These are phyloP conservation scores for Lethrus apterus DNA, from an alignment of 1,140 invertebrate genomes.

Conservation along the genomic window DNA sequence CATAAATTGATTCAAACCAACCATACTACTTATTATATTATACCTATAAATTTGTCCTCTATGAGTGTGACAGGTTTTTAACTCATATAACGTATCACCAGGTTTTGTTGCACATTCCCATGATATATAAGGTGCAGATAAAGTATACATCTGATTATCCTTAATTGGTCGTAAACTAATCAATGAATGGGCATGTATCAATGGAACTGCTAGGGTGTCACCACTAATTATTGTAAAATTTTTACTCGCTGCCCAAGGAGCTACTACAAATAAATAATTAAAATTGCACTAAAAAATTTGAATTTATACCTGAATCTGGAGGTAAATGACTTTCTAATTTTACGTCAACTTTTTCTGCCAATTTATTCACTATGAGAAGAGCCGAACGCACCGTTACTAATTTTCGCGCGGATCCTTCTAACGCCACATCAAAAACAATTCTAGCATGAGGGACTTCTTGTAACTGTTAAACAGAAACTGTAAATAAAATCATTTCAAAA, in stretches of 20 bases:
- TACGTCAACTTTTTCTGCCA: conserved; percentile 64
- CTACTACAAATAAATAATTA: conserved; percentile 5
- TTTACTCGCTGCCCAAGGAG: conserved; percentile 28
- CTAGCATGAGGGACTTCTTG: conserved; percentile 45
- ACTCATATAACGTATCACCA: conserved; percentile 49
- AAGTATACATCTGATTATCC: conserved; percentile 45
- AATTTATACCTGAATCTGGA: conserved; percentile 15
- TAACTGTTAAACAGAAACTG: conserved; percentile 14
- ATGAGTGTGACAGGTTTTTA: conserved; percentile 43
- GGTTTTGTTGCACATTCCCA: conserved; percentile 58
- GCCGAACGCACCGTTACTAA: conserved; percentile 92
- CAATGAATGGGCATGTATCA: conserved; percentile 53
- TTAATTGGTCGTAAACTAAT: conserved; percentile 47
- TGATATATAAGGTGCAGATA: conserved; percentile 53
- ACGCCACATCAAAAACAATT: conserved; percentile 78
- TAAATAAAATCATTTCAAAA: neutral
- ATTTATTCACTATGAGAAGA: conserved; percentile 69
- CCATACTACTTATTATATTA: neutral
- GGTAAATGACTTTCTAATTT: conserved; percentile 52
- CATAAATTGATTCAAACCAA: conserved; percentile 15
- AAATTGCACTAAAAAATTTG: neutral
- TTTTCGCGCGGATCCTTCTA: conserved; percentile 90
- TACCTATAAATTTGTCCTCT: conserved; percentile 41
- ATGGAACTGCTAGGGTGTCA: conserved; percentile 53
- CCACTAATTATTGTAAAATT: conserved; percentile 32